Evolutionary conservation across 2,113 vertebrate species (phyloP), one percentile per base, ranked within the genome.

Genomic region (Cheirogaleus medius): DNA sequence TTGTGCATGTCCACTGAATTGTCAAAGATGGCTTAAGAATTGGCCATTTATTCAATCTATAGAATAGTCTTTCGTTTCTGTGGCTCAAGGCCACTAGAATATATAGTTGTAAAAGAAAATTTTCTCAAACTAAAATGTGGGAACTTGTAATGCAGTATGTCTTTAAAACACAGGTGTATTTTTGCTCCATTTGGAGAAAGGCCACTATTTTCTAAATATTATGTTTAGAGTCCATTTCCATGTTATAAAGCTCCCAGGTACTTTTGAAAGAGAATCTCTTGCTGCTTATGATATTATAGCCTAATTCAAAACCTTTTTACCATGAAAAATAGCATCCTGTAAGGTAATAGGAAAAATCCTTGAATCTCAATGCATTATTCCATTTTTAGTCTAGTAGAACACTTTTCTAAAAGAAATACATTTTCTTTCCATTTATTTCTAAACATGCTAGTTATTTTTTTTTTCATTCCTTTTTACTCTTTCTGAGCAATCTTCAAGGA

Each of bases 261-360:
- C 69, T 98, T 56, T 96, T 63, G 54, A 15, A 86, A 29, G 17
- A 34, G 80, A 90, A 44, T 94, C 29, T 90, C 2, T 83, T 96
- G 96, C 94, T 94, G 39, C 49, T 97, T 89, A 69, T 93, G 74
- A 47, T 92, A 96, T 97, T 94, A 77, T 60, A 96, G 5, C 8
- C 47, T 93, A 97, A 97, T 98, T 98, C 84, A 98, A 98, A 98
- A 95, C 49, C 63, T 85, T 98, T 97, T 98, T 97, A 52, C 95
- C 80, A 91, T 88, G 95, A 98, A 98, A 98, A 97, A 96, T 82
- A 87, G 18, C 69, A 90, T 91, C 96, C 34, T 91, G 63, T 32
- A 97, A 96, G 68, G 66, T 96, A 97, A 96, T 92, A 88, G 74
- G 42, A 91, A 84, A 96, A 98, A 76, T 44, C 85, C 20, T 95